Base-by-base conservation (phyloP, 2,888 invertebrate genomes). In the Thalpophila matura region DNA sequence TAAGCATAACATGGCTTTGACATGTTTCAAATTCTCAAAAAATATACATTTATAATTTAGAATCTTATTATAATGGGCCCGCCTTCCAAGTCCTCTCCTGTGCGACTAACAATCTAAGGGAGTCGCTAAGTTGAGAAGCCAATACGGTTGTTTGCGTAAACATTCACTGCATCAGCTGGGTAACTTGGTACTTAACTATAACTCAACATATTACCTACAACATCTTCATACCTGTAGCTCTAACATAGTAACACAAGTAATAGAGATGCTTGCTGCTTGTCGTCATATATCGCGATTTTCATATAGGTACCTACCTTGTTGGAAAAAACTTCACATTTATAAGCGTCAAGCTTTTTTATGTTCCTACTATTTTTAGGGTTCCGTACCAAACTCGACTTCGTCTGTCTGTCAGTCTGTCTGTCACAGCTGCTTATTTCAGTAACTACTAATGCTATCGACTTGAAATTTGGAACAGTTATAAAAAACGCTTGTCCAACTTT, bases 91-190 rank as follows among this genome's bases (percentile, higher is more conserved):
- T 90, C 54, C 88, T 73, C 57, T 81, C 80, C 91, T 87, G 89
- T 56, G 60, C 47, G 33, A 26, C 53, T 81, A 71, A 82, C 85
- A 87, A 88, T 84, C 85, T 86, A 84, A 86, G 85, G 84, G 80
- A 84, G 82, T 84, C 75, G 83, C 85, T 86, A 84, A 90, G 86
- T 87, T 82, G 84, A 85, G 86, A 87, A 85, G 86, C 84, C 86
- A 88, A 88, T 88, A 90, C 87, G 86, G 87, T 89, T 86, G 87
- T 89, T 91, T 89, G 89, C 87, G 89, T 89, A 89, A 89, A 88
- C 85, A 86, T 79, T 81, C 65, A 78, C 83, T 78, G 74, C 81
- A 85, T 87, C 87, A 87, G 86, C 85, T 86, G 87, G 51, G 77
- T 66, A 57, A 69, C 72, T 71, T 63, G 43, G 56, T 68, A 33